Percentiles rank a stretch among this genome's conserved stretches.
phyloP scores from a whole-genome alignment of 1,140 invertebrate species.

The Hycleus phaleratus region DNA sequence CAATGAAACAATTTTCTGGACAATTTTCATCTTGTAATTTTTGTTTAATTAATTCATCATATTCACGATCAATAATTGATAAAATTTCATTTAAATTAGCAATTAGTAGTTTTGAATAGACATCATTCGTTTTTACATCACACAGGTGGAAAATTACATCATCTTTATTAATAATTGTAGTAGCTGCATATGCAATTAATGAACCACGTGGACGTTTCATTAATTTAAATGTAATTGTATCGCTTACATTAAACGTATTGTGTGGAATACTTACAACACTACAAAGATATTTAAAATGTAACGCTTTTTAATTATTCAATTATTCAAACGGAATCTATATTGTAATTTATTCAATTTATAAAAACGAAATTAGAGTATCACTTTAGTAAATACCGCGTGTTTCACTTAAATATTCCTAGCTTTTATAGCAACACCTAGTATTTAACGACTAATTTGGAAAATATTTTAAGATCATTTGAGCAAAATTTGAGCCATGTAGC shows the following conservation, averaged over 20 bases:
- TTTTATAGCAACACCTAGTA: too few species aligned
- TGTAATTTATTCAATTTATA: too few species aligned
- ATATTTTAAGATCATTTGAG: too few species aligned
- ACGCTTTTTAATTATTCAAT: too few species aligned
- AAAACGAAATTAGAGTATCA: too few species aligned
- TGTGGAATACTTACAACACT: slow-evolving; percentile 49
- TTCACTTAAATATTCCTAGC: too few species aligned
- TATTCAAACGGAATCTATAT: too few species aligned
- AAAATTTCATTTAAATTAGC: slow-evolving; percentile 56
- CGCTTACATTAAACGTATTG: slow-evolving; percentile 55
- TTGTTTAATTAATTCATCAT: slow-evolving; percentile 56
- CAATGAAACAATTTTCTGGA: slow-evolving; percentile 77
- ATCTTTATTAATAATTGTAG: slow-evolving; percentile 26
- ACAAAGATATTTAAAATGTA: not conserved
- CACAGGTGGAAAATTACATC: slow-evolving; percentile 42
- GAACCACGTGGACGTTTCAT: slow-evolving; percentile 80
- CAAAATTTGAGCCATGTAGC: too few species aligned
- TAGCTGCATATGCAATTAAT: slow-evolving; percentile 61
- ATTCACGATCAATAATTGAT: slow-evolving; percentile 65
- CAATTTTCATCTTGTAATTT: slow-evolving; percentile 60
- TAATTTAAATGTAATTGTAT: slow-evolving; percentile 70
- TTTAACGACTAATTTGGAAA: too few species aligned
- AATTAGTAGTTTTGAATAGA: slow-evolving; percentile 71
- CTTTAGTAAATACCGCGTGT: too few species aligned
- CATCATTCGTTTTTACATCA: slow-evolving; percentile 39